phyloP scores from a whole-genome alignment of 2,113 vertebrate genomes.

The Hippolais icterina region DNA sequence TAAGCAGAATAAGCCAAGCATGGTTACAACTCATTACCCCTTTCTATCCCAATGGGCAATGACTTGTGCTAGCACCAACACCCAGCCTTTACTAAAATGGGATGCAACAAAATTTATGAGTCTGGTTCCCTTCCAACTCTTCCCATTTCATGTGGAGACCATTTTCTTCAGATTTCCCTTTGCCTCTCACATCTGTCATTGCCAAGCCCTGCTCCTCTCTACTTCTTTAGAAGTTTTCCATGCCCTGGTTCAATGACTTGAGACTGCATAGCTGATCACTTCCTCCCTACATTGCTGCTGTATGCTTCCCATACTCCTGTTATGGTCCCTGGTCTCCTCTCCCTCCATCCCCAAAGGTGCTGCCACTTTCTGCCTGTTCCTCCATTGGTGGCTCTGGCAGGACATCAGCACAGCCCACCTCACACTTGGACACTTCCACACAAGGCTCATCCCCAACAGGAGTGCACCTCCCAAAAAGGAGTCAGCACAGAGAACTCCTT shows the following conservation, averaged over 20 bases:
- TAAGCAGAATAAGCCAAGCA: not conserved
- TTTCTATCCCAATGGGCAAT: not conserved
- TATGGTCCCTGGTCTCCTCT: not conserved
- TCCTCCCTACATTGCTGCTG: not conserved
- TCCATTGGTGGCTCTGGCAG: not conserved
- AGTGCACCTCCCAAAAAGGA: not conserved
- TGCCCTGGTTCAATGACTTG: not conserved
- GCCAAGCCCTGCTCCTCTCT: not conserved
- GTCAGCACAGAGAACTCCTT: not conserved
- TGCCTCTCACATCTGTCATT: not conserved
- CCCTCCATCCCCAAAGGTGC: not conserved
- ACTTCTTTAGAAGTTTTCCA: not conserved
- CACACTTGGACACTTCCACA: not conserved
- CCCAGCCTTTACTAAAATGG: not conserved
- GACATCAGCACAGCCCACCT: not conserved
- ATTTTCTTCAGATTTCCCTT: not conserved
- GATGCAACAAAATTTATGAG: accelerated
- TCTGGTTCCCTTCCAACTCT: not conserved
- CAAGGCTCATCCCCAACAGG: not conserved
- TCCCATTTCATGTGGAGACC: not conserved
- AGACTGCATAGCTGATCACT: not conserved
- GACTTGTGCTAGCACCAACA: not conserved
- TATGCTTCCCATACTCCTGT: not conserved
- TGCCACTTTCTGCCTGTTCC: not conserved
- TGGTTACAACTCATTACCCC: not conserved